Conservation (phyloP, 2,113 vertebrate genomes). For the Lichenostomus cassidix region DNA sequence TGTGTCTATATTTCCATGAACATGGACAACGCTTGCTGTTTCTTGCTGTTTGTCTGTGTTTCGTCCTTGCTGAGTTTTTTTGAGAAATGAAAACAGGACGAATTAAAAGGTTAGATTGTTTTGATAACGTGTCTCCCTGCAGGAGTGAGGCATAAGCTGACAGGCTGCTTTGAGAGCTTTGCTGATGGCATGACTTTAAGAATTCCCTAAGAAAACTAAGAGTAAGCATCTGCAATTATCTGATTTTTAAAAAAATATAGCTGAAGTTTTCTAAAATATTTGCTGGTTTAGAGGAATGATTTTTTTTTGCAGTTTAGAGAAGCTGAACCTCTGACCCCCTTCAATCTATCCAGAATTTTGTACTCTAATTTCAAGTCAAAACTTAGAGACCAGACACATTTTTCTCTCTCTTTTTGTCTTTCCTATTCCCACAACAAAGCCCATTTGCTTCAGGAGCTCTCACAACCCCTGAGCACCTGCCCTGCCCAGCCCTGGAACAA, state of each 20-base stretch:
- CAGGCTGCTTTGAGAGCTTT: neutral
- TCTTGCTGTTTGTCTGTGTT: neutral
- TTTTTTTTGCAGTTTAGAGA: neutral
- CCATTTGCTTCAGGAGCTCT: neutral
- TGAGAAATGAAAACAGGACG: neutral
- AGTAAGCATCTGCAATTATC: neutral
- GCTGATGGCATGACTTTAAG: neutral
- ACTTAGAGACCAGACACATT: neutral
- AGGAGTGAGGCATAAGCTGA: neutral
- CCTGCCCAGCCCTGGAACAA: neutral
- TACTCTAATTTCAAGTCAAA: neutral
- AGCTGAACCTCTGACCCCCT: neutral
- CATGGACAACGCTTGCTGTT: neutral
- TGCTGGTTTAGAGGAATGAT: neutral
- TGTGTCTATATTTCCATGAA: neutral
- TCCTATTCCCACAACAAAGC: neutral
- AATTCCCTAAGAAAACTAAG: neutral
- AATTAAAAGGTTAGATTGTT: conserved; percentile 44
- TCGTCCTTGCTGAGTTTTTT: neutral
- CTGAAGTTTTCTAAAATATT: neutral
- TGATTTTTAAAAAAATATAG: neutral
- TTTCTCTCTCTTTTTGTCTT: neutral
- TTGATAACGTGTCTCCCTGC: neutral
- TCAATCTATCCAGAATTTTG: neutral
- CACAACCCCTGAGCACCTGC: neutral